Evolutionary conservation across 2,888 invertebrate genomes (phyloP), one percentile per base, ranked within the genome.

Genomic region (Trisateles emortualis): DNA sequence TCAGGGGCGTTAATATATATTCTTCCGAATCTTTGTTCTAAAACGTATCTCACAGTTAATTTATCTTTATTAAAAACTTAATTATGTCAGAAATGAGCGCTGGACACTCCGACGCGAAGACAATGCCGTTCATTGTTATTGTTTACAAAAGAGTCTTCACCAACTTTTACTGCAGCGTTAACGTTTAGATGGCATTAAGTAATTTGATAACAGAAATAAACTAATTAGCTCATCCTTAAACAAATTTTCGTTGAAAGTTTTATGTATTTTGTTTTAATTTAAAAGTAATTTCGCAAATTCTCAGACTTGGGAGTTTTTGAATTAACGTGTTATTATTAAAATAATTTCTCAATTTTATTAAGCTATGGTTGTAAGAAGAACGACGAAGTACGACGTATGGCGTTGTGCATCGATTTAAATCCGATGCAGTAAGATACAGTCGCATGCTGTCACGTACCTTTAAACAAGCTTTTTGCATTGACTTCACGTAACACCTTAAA

Each of bases 61-160:
- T 79, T 74, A 66, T 79, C 72, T 79, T 74, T 68, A 75, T 74
- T 76, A 74, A 74, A 76, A 74, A 77, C 70, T 78, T 78, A 78
- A 79, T 81, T 74, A 79, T 75, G 74, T 62, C 70, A 68, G 68
- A 64, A 61, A 74, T 68, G 68, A 78, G 71, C 65, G 67, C 58
- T 53, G 74, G 74, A 67, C 70, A 72, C 50, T 44, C 52, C 62
- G 66, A 68, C 56, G 61, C 57, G 52, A 45, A 71, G 63, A 78
- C 71, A 76, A 76, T 69, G 52, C 61, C 55, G 68, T 52, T 71
- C 72, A 76, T 77, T 76, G 74, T 77, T 78, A 70, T 67, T 62
- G 55, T 70, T 52, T 52, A 64, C 62, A 59, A 70, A 62, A 47
- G 53, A 40, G 33, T 49, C 64, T 64, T 63, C 52, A 62, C 44